phyloP scores from a whole-genome alignment of 2,113 vertebrate genomes.

The Sorex fumeus region DNA sequence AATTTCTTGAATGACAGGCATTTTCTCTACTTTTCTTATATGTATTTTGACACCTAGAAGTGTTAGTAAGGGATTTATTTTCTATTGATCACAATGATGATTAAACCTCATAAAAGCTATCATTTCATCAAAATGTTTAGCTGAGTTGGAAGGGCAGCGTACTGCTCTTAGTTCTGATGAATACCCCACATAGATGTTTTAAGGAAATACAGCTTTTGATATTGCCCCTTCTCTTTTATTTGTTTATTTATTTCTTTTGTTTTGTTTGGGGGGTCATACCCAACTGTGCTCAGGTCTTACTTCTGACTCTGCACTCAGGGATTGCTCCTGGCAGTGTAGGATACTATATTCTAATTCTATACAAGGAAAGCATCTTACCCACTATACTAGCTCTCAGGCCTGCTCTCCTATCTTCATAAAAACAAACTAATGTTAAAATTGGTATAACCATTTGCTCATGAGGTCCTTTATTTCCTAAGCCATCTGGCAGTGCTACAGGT shows the following conservation, averaged over 20 bases:
- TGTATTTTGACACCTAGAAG: background rate
- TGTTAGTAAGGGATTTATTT: background rate
- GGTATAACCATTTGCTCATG: no score
- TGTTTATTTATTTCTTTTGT: no score
- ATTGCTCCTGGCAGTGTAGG: no score
- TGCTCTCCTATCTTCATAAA: background rate
- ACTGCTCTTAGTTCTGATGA: background rate
- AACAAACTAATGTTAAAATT: background rate
- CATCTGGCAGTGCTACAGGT: background rate
- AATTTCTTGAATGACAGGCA: background rate
- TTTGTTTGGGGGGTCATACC: no score
- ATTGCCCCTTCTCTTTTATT: no score
- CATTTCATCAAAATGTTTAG: background rate
- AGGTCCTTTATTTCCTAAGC: background rate
- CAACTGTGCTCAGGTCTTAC: no score
- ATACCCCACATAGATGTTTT: background rate
- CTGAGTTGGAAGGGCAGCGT: fast-evolving
- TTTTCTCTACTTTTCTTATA: background rate
- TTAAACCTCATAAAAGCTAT: fast-evolving
- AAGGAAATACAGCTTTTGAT: background rate
- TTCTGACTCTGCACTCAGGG: no score
- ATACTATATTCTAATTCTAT: no score
- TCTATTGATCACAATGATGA: background rate
- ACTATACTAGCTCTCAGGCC: no score
- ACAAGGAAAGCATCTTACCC: no score